These are phyloP conservation scores for Gallinago media DNA, from an alignment of 2,113 vertebrate species.

Conservation along the genomic window DNA sequence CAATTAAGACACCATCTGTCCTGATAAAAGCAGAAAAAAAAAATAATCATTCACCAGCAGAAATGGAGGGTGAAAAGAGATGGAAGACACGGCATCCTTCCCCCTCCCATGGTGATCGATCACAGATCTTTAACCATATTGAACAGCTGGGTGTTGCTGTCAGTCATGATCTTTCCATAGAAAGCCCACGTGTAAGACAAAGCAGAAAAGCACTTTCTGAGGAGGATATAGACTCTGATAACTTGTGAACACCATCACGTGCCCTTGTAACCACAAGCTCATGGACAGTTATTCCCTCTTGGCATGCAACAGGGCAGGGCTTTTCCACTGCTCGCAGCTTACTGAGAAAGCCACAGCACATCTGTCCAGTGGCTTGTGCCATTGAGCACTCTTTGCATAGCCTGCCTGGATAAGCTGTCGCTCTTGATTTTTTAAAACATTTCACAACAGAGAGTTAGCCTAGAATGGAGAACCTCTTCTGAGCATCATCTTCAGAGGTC, in stretches of 20 bases:
- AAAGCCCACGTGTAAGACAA: not conserved
- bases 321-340: constrained; percentile 23
- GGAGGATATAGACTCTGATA: not conserved
- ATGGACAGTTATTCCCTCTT: constrained; percentile 49
- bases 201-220: not conserved
- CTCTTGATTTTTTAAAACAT: constrained; percentile 59
- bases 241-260: constrained; percentile 20
- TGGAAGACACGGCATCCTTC: not conserved
- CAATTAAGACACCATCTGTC: not conserved
- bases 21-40: not conserved
- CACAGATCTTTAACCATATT: not conserved
- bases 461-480: not conserved
- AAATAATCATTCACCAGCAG: not conserved
- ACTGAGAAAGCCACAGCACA: constrained; percentile 37
- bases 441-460: constrained; percentile 22
- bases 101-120: not conserved
- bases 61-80: not conserved
- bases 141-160: not conserved
- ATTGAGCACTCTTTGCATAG: constrained; percentile 47
- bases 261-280: constrained; percentile 13
- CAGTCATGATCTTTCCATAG: not conserved
- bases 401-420: constrained; percentile 38
- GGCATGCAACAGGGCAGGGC: constrained; percentile 42
- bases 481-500: not conserved
- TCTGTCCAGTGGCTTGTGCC: constrained; percentile 24